phyloP scores from a whole-genome alignment of 2,113 vertebrate genomes.

The Laterallus jamaicensis region DNA sequence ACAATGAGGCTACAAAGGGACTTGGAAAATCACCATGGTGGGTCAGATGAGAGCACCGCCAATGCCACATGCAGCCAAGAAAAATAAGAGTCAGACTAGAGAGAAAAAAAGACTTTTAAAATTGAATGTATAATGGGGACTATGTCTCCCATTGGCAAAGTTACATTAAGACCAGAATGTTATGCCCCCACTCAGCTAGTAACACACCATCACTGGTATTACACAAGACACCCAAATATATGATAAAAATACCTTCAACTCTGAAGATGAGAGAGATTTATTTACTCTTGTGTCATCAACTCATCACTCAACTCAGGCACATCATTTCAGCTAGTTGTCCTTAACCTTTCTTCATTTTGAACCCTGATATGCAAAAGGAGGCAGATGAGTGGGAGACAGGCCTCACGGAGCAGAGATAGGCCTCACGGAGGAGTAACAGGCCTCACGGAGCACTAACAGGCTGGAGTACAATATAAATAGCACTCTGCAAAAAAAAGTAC shows the following conservation, averaged over 20 bases:
- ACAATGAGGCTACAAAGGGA: not conserved
- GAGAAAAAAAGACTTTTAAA: not conserved
- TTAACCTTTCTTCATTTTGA: not conserved
- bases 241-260: not conserved
- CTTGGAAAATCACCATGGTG: not conserved
- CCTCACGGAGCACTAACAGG: not conserved
- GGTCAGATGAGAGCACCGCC: not conserved
- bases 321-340: not conserved
- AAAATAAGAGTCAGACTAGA: not conserved
- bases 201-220: not conserved
- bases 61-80: not conserved
- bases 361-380: not conserved
- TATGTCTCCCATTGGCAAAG: not conserved
- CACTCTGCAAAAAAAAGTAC: not conserved
- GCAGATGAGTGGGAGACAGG: not conserved
- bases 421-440: not conserved
- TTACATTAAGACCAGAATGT: not conserved
- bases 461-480: not conserved
- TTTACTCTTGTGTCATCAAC: not conserved
- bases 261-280: not conserved
- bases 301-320: not conserved
- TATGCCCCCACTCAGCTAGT: not conserved
- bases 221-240: not conserved
- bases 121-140: rapidly evolving
- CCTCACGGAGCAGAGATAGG: too few relatives aligned